Evolutionary conservation across 1,140 invertebrate genomes (phyloP), one percentile per base, ranked within the genome.

Genomic region (Microplitis mediator): DNA sequence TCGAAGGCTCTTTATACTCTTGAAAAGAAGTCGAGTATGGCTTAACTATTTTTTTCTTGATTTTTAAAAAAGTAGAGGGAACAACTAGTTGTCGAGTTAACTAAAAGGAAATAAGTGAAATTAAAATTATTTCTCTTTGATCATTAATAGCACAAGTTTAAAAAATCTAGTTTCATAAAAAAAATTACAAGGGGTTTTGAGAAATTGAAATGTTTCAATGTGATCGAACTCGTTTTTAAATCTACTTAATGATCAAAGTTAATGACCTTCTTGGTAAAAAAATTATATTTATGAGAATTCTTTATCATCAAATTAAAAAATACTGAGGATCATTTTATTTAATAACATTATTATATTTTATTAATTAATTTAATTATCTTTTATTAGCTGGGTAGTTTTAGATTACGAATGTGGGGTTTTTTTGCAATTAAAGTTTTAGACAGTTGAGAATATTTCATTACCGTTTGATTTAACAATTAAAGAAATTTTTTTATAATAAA

Each of bases 31-130:
- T 54, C 51, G 8, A 54, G 31, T 35, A 64, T n/a, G 16, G 39
- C 3, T 36, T 8, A 50, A 36, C 13, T 11, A 31, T 35, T 64
- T 51, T 67, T 34, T 50, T 14, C 3, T 65, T 9, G 6, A 32
- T 65, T 31, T 9, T 67, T 5, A 32, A 54, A 2, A 39, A 54
- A 34, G 50, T 67, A 16, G 64, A 52, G 45, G 64, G 5, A 39
- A 39, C 39, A 67, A 67, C 64, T 56, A 16, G 64, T 67, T 54
- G 34, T 67, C 16, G 23, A 66, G 9, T 54, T 67, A 39, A 45
- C 45, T 23, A 54, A 54, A 64, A 36, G 45, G 63, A 36, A 65
- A 65, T 45, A 31, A n/a, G 63, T 8, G 34, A 32, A 63, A 63
- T 36, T 14, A 32, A n/a, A 16, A 51, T 32, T 64, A 14, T 16